These are phyloP conservation scores for Champsocephalus gunnari DNA, from an alignment of 2,797 vertebrate genomes.

Conservation along the genomic window DNA sequence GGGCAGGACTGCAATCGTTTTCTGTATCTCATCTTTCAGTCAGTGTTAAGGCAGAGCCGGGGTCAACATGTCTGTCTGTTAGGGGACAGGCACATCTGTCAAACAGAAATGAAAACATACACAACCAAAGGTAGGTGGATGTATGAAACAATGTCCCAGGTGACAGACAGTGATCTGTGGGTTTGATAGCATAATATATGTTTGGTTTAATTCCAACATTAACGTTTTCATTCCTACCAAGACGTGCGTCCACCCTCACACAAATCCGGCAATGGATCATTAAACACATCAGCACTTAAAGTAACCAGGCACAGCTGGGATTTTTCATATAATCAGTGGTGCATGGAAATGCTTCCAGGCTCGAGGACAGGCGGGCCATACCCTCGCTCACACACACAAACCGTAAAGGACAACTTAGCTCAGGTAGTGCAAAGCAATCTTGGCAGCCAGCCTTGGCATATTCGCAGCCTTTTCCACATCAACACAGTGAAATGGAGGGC, in stretches of 20 bases:
- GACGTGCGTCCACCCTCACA: slow-evolving; percentile 59
- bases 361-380: slow-evolving; percentile 64
- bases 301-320: slow-evolving; percentile 71
- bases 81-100: slow-evolving; percentile 54
- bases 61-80: slow-evolving; percentile 42
- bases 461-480: slow-evolving; percentile 70
- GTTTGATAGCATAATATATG: slow-evolving; percentile 59
- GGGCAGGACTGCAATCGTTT: slow-evolving; percentile 24
- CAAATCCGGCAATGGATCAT: slow-evolving; percentile 71
- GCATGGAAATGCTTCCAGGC: slow-evolving; percentile 72
- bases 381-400: slow-evolving; percentile 53
- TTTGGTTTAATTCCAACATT: slow-evolving; percentile 57
- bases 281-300: slow-evolving; percentile 70
- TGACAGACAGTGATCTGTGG: slow-evolving; percentile 39
- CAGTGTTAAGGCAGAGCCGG: slow-evolving; percentile 27
- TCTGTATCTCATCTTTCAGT: slow-evolving; percentile 54
- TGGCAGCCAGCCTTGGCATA: slow-evolving; percentile 73
- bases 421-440: slow-evolving; percentile 79
- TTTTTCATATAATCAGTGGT: slow-evolving; percentile 74
- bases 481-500: slow-evolving; percentile 71
- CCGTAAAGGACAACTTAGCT: slow-evolving; percentile 78
- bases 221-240: slow-evolving; percentile 44
- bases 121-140: neutral
- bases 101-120: slow-evolving; percentile 16
- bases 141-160: slow-evolving; percentile 22